These are phyloP conservation scores for Trichonephila clavipes DNA, from an alignment of 1,140 invertebrate species.

Conservation along the genomic window DNA sequence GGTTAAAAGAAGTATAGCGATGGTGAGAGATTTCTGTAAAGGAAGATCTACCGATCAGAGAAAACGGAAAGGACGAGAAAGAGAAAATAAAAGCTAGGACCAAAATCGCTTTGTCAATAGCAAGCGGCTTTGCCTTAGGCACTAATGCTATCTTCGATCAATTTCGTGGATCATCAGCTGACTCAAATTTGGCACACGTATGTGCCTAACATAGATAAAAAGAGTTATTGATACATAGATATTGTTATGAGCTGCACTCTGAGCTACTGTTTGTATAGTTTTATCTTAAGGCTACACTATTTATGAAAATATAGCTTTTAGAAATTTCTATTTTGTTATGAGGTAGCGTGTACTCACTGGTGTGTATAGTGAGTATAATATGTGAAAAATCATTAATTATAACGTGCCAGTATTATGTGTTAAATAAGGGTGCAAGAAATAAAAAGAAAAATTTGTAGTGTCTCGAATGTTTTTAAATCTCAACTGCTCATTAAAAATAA, in stretches of 20 bases:
- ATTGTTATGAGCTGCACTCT: constrained; percentile 16
- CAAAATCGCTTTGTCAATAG: constrained; percentile 73
- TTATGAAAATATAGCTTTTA: neutral
- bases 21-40: constrained; percentile 71
- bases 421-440: too few species aligned
- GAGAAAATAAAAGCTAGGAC: constrained; percentile 32
- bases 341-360: too few species aligned
- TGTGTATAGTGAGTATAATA: too few species aligned
- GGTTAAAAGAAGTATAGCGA: constrained; percentile 68
- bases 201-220: constrained; percentile 20
- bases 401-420: too few species aligned
- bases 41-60: constrained; percentile 64
- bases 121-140: constrained; percentile 63
- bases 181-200: constrained; percentile 36
- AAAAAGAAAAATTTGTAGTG: too few species aligned
- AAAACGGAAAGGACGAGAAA: constrained; percentile 68
- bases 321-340: too few species aligned
- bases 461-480: too few species aligned
- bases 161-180: constrained; percentile 55
- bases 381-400: too few species aligned
- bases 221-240: constrained; percentile 10
- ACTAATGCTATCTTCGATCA: constrained; percentile 64
- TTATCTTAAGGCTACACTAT: neutral
- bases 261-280: neutral
- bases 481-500: too few species aligned